These are phyloP conservation scores for Atethmia centrago DNA, from an alignment of 2,888 invertebrate genomes.

Conservation along the genomic window DNA sequence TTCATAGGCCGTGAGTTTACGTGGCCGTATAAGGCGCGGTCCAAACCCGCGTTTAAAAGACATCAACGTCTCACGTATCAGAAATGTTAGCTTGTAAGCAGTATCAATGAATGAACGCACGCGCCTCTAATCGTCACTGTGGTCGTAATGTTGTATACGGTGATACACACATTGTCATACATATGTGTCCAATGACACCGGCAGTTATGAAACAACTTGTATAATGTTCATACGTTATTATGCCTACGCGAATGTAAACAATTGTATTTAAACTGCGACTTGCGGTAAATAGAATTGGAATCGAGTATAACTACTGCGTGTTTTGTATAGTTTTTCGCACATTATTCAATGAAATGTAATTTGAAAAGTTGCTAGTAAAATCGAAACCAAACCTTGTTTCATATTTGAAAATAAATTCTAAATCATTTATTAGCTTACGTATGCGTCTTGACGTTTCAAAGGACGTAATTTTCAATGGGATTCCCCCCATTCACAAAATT, in stretches of 20 bases:
- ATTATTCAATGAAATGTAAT: conserved; percentile 16
- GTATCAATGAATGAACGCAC: conserved; percentile 66
- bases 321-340: conserved; percentile 24
- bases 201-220: conserved; percentile 68
- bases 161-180: conserved; percentile 60
- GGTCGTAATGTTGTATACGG: conserved; percentile 26
- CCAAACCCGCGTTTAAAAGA: conserved; percentile 72
- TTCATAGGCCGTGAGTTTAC: conserved; percentile 54
- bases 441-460: conserved; percentile 21
- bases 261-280: conserved; percentile 37
- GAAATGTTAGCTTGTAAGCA: conserved; percentile 59
- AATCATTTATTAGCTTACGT: conserved; percentile 1
- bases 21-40: conserved; percentile 56
- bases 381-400: background rate
- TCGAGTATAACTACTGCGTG: conserved; percentile 17
- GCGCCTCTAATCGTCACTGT: conserved; percentile 59
- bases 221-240: conserved; percentile 64
- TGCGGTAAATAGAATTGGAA: conserved; percentile 49
- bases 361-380: background rate
- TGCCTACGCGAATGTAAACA: conserved; percentile 65
- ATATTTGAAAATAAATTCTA: conserved; percentile 6
- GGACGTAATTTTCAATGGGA: conserved; percentile 42
- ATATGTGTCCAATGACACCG: conserved; percentile 71
- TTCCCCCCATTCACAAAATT: conserved; percentile 25
- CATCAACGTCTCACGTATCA: conserved; percentile 75